Percentiles rank a stretch among this genome's conserved stretches.
These are phyloP conservation scores for Oscheius sp. DNA, from an alignment of 1,140 invertebrate species.

Conservation along the genomic window DNA sequence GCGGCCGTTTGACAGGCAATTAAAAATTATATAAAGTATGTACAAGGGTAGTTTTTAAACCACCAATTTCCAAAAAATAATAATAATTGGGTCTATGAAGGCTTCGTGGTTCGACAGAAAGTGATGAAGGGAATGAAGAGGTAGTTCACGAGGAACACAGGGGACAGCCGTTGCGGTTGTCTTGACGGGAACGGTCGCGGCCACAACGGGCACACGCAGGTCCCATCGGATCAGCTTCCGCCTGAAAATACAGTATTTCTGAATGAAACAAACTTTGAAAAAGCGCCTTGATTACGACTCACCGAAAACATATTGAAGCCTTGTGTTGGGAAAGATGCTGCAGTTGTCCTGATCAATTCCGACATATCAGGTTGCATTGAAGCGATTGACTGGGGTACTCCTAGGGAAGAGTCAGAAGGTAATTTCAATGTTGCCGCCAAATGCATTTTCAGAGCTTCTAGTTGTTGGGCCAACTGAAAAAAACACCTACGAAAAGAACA, in stretches of 20 bases:
- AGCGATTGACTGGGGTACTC: neutral
- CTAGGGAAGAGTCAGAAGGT: neutral
- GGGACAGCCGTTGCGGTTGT: conserved; percentile 17
- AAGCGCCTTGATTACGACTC: neutral
- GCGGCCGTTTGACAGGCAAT: neutral
- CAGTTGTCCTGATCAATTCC: neutral
- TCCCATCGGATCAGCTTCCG: conserved; percentile 16
- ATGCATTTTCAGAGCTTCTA: conserved; percentile 11
- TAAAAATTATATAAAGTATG: neutral
- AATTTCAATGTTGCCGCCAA: neutral
- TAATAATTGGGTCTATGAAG: neutral
- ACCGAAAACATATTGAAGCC: conserved; percentile 15
- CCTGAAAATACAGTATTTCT: conserved; percentile 5
- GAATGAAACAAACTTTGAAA: neutral
- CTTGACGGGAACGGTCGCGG: conserved; percentile 21
- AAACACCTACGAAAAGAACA: neutral
- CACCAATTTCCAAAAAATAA: neutral
- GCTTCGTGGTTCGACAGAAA: no score
- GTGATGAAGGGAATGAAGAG: neutral
- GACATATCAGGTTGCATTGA: neutral
- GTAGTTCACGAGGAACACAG: conserved; percentile 18
- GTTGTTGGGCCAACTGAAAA: neutral
- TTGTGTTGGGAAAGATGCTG: neutral
- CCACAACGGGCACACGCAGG: conserved; percentile 33
- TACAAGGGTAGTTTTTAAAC: neutral